Conservation (phyloP, 2,888 invertebrate genomes). For the Oscheius onirici region DNA sequence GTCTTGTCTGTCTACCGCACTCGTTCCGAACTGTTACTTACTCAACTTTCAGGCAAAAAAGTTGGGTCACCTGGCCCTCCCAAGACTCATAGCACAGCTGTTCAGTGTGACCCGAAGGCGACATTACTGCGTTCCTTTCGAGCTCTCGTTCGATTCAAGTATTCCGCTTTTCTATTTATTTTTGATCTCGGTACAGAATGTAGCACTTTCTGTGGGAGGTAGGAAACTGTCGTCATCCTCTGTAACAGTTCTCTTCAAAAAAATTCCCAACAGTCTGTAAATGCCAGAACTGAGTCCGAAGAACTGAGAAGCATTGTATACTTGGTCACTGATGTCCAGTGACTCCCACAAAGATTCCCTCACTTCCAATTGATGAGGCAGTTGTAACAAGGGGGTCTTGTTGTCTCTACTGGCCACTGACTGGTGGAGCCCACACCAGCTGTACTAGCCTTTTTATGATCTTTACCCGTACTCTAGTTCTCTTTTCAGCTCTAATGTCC, state of each 20-base stretch:
- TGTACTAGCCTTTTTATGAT: neutral
- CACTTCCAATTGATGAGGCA: neutral
- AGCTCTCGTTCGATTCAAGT: too few relatives aligned
- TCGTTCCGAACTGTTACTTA: too few relatives aligned
- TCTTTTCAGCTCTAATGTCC: neutral
- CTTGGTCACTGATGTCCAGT: neutral
- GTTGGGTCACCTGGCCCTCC: constrained; percentile 11
- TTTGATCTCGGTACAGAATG: too few relatives aligned
- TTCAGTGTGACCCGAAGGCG: constrained; percentile 26
- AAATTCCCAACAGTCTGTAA: too few relatives aligned
- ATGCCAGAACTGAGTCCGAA: neutral
- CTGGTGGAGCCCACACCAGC: neutral
- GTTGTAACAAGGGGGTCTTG: constrained; percentile 28
- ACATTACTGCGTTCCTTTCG: constrained; percentile 18
- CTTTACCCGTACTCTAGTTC: neutral
- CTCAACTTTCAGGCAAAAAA: too few relatives aligned
- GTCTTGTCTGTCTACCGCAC: too few relatives aligned
- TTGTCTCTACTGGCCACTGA: constrained; percentile 5
- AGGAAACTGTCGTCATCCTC: too few relatives aligned
- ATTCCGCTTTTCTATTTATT: too few relatives aligned
- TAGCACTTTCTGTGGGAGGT: too few relatives aligned
- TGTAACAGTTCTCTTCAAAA: too few relatives aligned
- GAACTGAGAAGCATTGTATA: neutral
- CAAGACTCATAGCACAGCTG: neutral
- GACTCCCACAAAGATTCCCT: neutral